Conservation (phyloP, 2,113 vertebrate species). For the Cyphomyrus discorhynchus region DNA sequence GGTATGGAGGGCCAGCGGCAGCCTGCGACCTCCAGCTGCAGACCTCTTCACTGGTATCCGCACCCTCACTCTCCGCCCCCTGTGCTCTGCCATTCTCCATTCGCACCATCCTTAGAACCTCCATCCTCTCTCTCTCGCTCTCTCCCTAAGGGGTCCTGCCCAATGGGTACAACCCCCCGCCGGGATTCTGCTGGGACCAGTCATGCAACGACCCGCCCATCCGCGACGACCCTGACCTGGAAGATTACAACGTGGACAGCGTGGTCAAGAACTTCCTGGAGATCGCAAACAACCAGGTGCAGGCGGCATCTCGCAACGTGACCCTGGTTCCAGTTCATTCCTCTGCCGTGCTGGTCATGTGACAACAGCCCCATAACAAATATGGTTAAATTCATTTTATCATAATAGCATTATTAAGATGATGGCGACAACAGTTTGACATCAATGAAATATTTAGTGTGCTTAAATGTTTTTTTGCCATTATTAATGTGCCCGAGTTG, state of each 20-base stretch:
- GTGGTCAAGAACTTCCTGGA: slow-evolving; percentile 63
- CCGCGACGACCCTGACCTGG: slow-evolving; percentile 68
- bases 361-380: background rate
- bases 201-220: slow-evolving; percentile 70
- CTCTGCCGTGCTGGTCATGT: background rate
- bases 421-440: background rate
- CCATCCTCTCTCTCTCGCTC: background rate
- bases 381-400: background rate
- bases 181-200: slow-evolving; percentile 80
- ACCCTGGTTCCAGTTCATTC: background rate
- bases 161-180: slow-evolving; percentile 74
- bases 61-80: background rate
- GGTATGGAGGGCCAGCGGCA: slow-evolving; percentile 75
- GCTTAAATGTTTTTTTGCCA: background rate
- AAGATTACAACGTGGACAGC: slow-evolving; percentile 72
- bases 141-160: slow-evolving; percentile 73
- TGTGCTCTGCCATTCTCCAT: background rate
- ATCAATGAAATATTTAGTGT: background rate
- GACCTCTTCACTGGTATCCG: slow-evolving; percentile 79
- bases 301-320: background rate
- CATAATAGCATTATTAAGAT: background rate
- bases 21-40: slow-evolving; percentile 56
- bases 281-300: slow-evolving; percentile 61
- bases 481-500: background rate
- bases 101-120: background rate